Evolutionary conservation across 2,113 vertebrate species (phyloP), one percentile per base, ranked within the genome.

Genomic region (Hippoglossus stenolepis): DNA sequence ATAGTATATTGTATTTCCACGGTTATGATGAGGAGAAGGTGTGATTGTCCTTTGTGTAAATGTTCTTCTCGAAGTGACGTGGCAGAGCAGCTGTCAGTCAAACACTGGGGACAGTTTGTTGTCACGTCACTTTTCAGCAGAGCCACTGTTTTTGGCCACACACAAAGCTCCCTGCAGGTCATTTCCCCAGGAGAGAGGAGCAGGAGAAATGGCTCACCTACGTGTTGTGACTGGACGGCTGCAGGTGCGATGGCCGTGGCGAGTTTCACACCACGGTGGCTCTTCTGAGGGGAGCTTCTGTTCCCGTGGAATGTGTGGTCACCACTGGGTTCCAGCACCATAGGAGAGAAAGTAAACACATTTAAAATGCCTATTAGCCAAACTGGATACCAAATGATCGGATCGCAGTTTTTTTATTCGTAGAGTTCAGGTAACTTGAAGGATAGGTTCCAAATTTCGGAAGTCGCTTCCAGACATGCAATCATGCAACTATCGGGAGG

Each of bases 101-200:
- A 65, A 73, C 38, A 43, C 64, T 40, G 3, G 31, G 13, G 51
- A 35, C 63, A 65, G 66, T 77, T 85, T 83, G 86, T 86, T 84
- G 79, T 87, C 83, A 43, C 59, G 47, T 70, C 31, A 65, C 61
- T 53, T 1, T 23, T 64, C 56, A 2, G 70, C 47, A 8, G 62
- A 20, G 71, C 54, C 35, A 9, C 10, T 86, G 76, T 82, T 84
- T 70, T 80, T 45, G 90, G 79, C 91, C 89, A 93, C 92, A 89
- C 89, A 93, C 90, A 82, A 80, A 85, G 91, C 80, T 77, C 63
- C 77, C 84, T 47, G 71, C 74, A 71, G 85, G 79, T 72, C 74
- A 43, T 79, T 79, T 70, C 68, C 75, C 59, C 53, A 14, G 47
- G 69, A 78, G 70, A 49, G 70, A 54, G 18, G 69, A 67, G 35